Evolutionary conservation across 2,888 invertebrate species (phyloP), one percentile per base, ranked within the genome.

Genomic region (Pyrrhia umbra): DNA sequence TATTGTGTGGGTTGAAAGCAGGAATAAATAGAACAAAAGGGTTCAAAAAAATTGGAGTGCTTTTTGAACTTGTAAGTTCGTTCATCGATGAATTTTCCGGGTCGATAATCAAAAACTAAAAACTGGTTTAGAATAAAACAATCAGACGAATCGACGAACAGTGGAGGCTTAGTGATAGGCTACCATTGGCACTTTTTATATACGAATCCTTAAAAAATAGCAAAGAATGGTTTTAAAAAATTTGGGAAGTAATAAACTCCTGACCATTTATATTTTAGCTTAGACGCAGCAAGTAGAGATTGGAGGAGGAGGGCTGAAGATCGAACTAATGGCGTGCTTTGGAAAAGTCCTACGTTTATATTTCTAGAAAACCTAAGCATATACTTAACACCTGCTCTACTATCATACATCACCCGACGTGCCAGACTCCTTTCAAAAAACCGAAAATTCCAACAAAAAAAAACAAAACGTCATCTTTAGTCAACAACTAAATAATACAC

Each of bases 401-500:
- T 30, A 2, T 10, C 9, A 9, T 21, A 1, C 13, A 64, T 30
- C 8, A n/a, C n/a, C n/a, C n/a, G n/a, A n/a, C n/a, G n/a, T n/a
- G n/a, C n/a, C n/a, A n/a, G 15, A 0, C 37, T n/a, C 20, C 9
- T 25, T 57, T 59, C 43, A 51, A 62, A 42, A 75, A 40, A 68
- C 6, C 13, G 21, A 43, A 56, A 47, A 23, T 16, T 30, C 39
- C 3, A 73, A 62, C n/a, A 43, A 68, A 62, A 70, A 69, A 30
- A 55, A 77, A 51, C 21, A 62, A 47, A 67, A 52, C 55, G 47
- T 18, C n/a, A 52, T 56, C 74, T 63, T 75, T 85, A 85, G 85
- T 89, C 89, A 87, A 83, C 85, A 81, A 77, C 79, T 74, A 77
- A 81, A 80, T 81, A 80, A 68, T 37, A 72, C 63, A 80, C 78